phyloP scores from a whole-genome alignment of 2,888 invertebrate species.

The Lissonota sp. region DNA sequence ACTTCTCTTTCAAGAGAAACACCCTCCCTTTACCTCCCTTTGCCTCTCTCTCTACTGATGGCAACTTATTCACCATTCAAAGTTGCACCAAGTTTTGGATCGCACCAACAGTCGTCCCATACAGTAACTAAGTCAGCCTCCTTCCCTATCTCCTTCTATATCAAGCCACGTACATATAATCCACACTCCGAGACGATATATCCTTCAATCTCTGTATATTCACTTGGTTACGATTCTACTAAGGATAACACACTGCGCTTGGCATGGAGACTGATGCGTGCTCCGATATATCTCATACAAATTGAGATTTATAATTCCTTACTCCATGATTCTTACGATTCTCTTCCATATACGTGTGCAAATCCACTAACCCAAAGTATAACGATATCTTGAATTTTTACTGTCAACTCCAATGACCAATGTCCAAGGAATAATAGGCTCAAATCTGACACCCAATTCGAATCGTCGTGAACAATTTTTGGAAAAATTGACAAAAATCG shows the following conservation, averaged over 20 bases:
- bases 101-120: constrained; percentile 51
- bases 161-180: constrained; percentile 23
- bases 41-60: constrained; percentile 1
- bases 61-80: constrained; percentile 45
- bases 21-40: constrained; percentile 4
- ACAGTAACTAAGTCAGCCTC: constrained; percentile 40
- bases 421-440: too few relatives aligned
- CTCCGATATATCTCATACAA: constrained; percentile 17
- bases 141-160: constrained; percentile 28
- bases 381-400: too few relatives aligned
- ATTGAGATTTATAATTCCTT: constrained; percentile 39
- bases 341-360: background rate
- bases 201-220: constrained; percentile 22
- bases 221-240: constrained; percentile 16
- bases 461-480: too few relatives aligned
- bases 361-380: constrained; percentile 45
- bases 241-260: constrained; percentile 18
- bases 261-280: constrained; percentile 19
- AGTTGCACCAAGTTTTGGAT: constrained; percentile 60
- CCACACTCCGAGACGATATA: background rate
- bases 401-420: too few relatives aligned
- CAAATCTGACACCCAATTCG: too few relatives aligned
- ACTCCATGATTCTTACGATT: constrained; percentile 33
- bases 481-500: too few relatives aligned
- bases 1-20: background rate